Evolutionary conservation across 2,888 invertebrate species (phyloP).

Genomic region (Nebria salina): DNA sequence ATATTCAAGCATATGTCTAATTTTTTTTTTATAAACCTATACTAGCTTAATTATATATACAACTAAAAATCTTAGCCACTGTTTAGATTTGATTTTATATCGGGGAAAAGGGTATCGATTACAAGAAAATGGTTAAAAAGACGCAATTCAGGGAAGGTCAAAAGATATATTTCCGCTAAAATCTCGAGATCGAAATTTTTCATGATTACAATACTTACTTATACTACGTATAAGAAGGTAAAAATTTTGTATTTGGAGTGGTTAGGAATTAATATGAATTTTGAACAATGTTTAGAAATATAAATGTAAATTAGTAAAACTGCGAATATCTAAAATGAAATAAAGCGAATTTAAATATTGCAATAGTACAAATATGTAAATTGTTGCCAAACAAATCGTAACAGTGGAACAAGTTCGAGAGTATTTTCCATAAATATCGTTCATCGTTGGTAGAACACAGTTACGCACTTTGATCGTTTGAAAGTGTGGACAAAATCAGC

Average conservation of each 20-base stretch:
- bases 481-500: too few species aligned
- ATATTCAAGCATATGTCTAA: not conserved
- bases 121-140: too few species aligned
- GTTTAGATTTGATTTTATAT: not conserved
- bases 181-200: too few species aligned
- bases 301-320: too few species aligned
- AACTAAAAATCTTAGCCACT: not conserved
- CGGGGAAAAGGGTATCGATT: too few species aligned
- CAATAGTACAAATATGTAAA: not conserved
- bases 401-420: not conserved
- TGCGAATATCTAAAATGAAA: not conserved
- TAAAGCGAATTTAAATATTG: not conserved
- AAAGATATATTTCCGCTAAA: too few species aligned
- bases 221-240: too few species aligned
- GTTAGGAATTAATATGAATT: too few species aligned
- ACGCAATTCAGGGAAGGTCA: too few species aligned
- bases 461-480: not conserved
- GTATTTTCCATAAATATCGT: conserved; percentile 1
- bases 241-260: too few species aligned
- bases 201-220: too few species aligned
- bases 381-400: not conserved
- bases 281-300: too few species aligned
- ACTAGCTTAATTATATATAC: not conserved
- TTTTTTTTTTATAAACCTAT: not conserved
- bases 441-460: not conserved